Evolutionary conservation across 2,113 vertebrate genomes (phyloP).

Genomic region (Emydura subglobosa): DNA sequence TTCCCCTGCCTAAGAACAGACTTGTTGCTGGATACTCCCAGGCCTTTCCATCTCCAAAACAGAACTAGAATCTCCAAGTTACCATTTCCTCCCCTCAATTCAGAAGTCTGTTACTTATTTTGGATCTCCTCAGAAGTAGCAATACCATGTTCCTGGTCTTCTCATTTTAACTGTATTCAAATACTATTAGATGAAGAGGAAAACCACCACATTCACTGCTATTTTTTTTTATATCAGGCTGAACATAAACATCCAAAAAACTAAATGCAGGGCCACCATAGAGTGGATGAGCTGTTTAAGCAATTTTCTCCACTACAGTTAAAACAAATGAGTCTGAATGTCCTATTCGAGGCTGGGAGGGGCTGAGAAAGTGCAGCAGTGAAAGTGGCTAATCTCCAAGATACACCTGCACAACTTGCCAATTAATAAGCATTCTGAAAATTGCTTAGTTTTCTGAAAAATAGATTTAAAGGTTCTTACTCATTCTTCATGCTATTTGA

Average conservation of each 20-base stretch:
- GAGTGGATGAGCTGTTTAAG: constrained; percentile 36
- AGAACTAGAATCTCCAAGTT: background rate
- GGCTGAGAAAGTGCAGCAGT: background rate
- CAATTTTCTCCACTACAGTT: constrained; percentile 44
- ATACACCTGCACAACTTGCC: constrained; percentile 16
- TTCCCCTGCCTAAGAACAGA: background rate
- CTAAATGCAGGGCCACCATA: constrained; percentile 26
- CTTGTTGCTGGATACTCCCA: too few relatives aligned
- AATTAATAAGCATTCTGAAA: background rate
- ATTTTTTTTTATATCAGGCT: background rate
- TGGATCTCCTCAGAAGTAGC: rapidly evolving
- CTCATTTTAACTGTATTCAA: background rate
- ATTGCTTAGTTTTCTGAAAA: background rate
- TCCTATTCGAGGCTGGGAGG: background rate
- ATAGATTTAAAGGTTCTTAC: background rate
- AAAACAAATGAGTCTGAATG: constrained; percentile 43
- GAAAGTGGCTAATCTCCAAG: constrained; percentile 20
- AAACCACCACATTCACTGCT: background rate
- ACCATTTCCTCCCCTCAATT: rapidly evolving
- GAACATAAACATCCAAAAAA: constrained; percentile 23
- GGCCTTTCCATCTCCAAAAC: background rate
- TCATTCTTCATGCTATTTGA: background rate
- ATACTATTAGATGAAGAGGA: background rate
- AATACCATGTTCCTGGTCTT: background rate
- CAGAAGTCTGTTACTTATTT: background rate